Percentiles rank a stretch among this genome's conserved stretches.
Evolutionary conservation across 2,888 invertebrate species (phyloP).

Genomic region (Cephus pygmeus): DNA sequence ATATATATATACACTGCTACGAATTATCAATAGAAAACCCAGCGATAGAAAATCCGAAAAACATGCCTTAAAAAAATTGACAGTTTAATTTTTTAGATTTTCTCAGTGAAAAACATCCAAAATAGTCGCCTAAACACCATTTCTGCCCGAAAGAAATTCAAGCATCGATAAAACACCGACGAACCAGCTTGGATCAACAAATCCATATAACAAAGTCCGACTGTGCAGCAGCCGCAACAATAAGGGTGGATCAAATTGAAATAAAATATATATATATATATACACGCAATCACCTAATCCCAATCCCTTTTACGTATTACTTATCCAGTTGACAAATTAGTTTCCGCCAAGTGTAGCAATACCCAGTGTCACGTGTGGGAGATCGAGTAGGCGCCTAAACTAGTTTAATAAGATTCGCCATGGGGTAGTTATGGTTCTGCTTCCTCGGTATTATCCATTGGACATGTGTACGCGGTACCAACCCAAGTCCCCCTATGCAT

Average conservation of each 20-base stretch:
- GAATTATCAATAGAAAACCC: neutral
- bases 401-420: neutral
- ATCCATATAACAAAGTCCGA: too few relatives aligned
- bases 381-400: neutral
- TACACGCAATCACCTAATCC: neutral
- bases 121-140: neutral
- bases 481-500: neutral
- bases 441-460: neutral
- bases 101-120: neutral
- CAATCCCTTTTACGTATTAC: neutral
- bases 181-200: too few relatives aligned
- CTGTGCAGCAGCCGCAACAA: too few relatives aligned
- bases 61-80: neutral
- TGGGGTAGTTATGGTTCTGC: neutral
- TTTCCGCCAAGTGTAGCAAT: neutral
- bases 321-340: neutral
- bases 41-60: too few relatives aligned
- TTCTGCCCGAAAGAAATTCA: neutral
- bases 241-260: too few relatives aligned
- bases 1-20: neutral
- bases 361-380: neutral
- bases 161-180: neutral
- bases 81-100: neutral
- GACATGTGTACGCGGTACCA: neutral
- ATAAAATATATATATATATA: too few relatives aligned